Evolutionary conservation across 2,888 invertebrate genomes (phyloP), one percentile per base, ranked within the genome.

Genomic region (Chironomus tentans): DNA sequence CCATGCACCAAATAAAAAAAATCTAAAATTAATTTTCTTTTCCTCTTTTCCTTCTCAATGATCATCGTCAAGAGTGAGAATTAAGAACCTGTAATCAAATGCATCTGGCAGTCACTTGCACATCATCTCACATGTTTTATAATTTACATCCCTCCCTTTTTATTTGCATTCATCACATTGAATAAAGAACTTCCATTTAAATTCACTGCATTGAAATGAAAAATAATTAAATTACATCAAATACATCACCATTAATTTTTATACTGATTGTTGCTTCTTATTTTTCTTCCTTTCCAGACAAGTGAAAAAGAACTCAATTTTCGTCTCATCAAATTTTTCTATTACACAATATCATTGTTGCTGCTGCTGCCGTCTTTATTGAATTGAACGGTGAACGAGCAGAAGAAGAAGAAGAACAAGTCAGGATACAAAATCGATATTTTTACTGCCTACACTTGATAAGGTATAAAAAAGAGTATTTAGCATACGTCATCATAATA

Each of bases 191-290:
- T 56, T 56, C 56, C 18, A 56, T 18, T 56, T 18, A 18, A 15
- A 56, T 18, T 15, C 15, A 28, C 56, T 13, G 15, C 62, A 56
- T 18, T 56, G 56, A 56, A 56, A 56, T 18, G n/a, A 18, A 56
- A 46, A 71, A 71, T 72, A 72, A 72, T 72, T 72, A 62, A 72
- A 72, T 72, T 72, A 72, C 46, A 56, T 62, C 50, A 72, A 24
- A 56, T 18, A 56, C 56, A 56, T 15, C 56, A 18, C 18, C 56
- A 56, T 18, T 56, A 18, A 18, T 56, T 56, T 18, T 15, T 18
- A 56, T 56, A 56, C 56, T 56, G 56, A 56, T 56, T 56, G 56
- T 56, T 56, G 56, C 56, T 56, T 56, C 56, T 56, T 50, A n/a
- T n/a, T 12, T n/a, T 50, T 50, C 50, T 7, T 56, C n/a, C 56